These are phyloP conservation scores for Drosophila chauvacae DNA, from an alignment of 1,140 invertebrate genomes.

Conservation along the genomic window DNA sequence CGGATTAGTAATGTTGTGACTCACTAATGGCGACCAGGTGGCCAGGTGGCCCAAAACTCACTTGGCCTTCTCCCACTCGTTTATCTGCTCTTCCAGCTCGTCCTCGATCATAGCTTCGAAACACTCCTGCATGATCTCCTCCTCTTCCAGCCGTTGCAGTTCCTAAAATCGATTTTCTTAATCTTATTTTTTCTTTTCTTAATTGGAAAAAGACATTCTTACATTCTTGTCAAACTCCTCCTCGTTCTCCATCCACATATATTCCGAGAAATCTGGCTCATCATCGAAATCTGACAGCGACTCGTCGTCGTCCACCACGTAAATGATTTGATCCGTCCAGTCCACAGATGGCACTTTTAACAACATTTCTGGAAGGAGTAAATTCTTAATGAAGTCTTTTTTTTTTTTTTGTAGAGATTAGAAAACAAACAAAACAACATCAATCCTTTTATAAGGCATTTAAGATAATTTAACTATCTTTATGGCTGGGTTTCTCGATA, in stretches of 20 bases:
- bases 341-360: constrained; percentile 83
- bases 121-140: constrained; percentile 94
- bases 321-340: constrained; percentile 84
- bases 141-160: constrained; percentile 93
- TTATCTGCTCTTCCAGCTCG: constrained; percentile 85
- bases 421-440: no score
- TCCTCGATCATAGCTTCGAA: constrained; percentile 93
- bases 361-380: constrained; percentile 64
- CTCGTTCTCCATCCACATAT: constrained; percentile 96
- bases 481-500: background rate
- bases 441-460: no score
- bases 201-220: constrained; percentile 20
- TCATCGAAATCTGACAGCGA: constrained; percentile 85
- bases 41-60: constrained; percentile 32
- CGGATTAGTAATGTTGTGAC: background rate
- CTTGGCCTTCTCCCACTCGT: constrained; percentile 83
- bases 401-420: background rate
- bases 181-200: no score
- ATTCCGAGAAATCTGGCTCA: constrained; percentile 92
- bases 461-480: no score
- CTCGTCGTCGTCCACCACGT: constrained; percentile 85
- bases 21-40: background rate
- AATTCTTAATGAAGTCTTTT: background rate
- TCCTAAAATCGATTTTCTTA: constrained; percentile 86
- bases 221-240: constrained; percentile 95